Percentiles rank a stretch among this genome's conserved stretches.
These are phyloP conservation scores for Chitala chitala DNA, from an alignment of 2,113 vertebrate genomes.

Conservation along the genomic window DNA sequence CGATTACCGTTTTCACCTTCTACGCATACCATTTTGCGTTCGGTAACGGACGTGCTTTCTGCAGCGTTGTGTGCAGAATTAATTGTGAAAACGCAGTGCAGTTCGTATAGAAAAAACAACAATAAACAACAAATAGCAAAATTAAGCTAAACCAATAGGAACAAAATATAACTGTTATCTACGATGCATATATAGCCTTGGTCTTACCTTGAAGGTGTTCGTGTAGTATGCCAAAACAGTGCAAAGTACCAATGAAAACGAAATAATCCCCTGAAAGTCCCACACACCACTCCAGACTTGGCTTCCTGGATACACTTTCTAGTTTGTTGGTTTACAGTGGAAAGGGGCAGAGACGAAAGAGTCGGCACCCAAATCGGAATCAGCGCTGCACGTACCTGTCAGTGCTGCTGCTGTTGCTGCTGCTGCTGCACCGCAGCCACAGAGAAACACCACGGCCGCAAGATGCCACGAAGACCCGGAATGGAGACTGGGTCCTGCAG, in stretches of 20 bases:
- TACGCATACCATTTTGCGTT: background rate
- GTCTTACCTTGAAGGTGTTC: slow-evolving; percentile 24
- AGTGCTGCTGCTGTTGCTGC: too few species aligned
- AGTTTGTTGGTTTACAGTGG: background rate
- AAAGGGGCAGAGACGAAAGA: background rate
- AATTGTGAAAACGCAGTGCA: background rate
- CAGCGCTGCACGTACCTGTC: slow-evolving; percentile 23
- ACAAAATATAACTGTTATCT: background rate
- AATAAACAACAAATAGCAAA: slow-evolving; percentile 10
- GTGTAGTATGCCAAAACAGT: background rate
- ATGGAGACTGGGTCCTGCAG: slow-evolving; percentile 19
- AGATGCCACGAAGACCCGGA: slow-evolving; percentile 26
- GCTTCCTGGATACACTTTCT: background rate
- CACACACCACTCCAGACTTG: background rate
- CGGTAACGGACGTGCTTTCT: background rate
- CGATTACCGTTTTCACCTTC: background rate
- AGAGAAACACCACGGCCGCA: slow-evolving; percentile 2
- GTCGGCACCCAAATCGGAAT: slow-evolving; percentile 9
- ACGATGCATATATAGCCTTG: slow-evolving; percentile 10
- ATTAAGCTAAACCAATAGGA: background rate
- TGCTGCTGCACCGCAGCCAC: slow-evolving; percentile 22
- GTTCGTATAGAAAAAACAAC: background rate
- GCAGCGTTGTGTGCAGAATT: background rate
- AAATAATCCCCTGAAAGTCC: background rate
- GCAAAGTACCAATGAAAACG: background rate